Evolutionary conservation across 2,113 vertebrate genomes (phyloP).

Genomic region (Potamarius usumacintae): DNA sequence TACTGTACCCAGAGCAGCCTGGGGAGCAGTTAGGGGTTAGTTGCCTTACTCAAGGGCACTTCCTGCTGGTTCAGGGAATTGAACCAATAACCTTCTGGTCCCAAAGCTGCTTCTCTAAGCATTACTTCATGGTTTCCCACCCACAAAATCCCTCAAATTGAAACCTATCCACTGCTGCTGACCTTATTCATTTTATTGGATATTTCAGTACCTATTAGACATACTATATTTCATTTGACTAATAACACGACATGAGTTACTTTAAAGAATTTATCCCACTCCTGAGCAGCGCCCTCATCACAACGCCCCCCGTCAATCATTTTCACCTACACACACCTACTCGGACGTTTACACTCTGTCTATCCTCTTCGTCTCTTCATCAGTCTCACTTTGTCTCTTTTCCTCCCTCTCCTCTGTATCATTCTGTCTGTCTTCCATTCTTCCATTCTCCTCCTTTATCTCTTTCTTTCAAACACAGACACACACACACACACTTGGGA

Average conservation of each 20-base stretch:
- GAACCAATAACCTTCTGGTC: no score
- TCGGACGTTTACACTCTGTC: background rate
- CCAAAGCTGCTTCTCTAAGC: no score
- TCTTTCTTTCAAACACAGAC: constrained; percentile 15
- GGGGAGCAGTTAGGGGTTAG: no score
- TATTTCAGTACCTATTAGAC: background rate
- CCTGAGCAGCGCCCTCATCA: background rate
- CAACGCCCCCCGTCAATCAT: background rate
- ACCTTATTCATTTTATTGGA: no score
- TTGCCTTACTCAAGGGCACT: no score
- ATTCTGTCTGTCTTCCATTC: background rate
- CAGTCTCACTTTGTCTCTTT: background rate
- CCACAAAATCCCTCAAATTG: no score
- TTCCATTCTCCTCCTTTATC: constrained; percentile 19
- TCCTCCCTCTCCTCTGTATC: background rate
- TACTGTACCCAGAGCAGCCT: no score
- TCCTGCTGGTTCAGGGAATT: no score
- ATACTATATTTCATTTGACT: background rate
- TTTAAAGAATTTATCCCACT: background rate
- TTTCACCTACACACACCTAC: background rate
- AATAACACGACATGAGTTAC: background rate
- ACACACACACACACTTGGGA: constrained; percentile 45
- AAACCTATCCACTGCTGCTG: no score
- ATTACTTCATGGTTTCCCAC: no score
- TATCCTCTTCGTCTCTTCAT: background rate